A percentile compares a stretch with the other conserved stretches of the same genome.
phyloP scores from a whole-genome alignment of 2,113 vertebrate genomes.

The Aphyosemion australe region DNA sequence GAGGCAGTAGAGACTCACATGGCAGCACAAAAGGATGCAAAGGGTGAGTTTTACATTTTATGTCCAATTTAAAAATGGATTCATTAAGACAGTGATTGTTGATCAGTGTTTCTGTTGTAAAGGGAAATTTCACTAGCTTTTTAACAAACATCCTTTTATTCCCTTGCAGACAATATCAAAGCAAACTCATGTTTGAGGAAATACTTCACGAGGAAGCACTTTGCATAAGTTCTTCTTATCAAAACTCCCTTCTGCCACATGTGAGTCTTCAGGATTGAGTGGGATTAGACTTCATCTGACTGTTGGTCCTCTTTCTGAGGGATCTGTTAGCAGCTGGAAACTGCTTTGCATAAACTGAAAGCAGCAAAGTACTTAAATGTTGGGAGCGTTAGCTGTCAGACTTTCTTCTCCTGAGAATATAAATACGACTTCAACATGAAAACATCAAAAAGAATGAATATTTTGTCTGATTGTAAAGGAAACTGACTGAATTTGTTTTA shows the following conservation, averaged over 20 bases:
- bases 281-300: conserved; percentile 42
- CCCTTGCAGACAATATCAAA: not conserved
- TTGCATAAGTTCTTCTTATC: conserved; percentile 23
- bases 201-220: not conserved
- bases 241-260: conserved; percentile 23
- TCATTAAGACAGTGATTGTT: too few species aligned
- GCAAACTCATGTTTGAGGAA: not conserved
- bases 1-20: too few species aligned
- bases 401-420: conserved; percentile 6
- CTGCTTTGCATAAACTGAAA: conserved; percentile 54
- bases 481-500: too few species aligned
- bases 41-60: too few species aligned
- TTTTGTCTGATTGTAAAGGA: too few species aligned
- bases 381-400: not conserved
- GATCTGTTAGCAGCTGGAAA: conserved; percentile 31
- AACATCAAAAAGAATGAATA: not conserved
- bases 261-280: conserved; percentile 14
- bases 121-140: too few species aligned
- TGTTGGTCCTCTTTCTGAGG: conserved; percentile 18
- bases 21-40: too few species aligned
- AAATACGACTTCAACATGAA: not conserved
- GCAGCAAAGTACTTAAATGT: conserved; percentile 28
- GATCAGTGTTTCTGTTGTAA: too few species aligned
- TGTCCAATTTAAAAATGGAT: too few species aligned
- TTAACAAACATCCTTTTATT: too few species aligned